A percentile compares a stretch with the other conserved stretches of the same genome.
Conservation (phyloP, 2,113 vertebrate genomes). For the Myotis davidii region DNA sequence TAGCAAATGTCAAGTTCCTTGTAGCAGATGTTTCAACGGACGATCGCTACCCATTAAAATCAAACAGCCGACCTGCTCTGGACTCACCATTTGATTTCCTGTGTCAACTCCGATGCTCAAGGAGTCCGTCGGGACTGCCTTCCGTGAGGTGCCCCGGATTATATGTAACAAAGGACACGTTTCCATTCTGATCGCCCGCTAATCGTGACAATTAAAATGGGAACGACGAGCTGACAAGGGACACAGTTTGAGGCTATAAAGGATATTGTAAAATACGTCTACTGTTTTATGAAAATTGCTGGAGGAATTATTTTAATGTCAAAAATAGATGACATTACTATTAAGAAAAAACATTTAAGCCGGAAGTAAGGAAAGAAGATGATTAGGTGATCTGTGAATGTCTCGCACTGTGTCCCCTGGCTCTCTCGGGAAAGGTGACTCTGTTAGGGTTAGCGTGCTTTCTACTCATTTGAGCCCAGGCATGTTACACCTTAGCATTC, state of each 20-base stretch:
- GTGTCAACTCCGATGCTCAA: conserved; percentile 42
- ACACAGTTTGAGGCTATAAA: neutral
- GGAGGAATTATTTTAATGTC: neutral
- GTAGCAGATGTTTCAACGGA: conserved; percentile 81
- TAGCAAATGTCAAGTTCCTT: conserved; percentile 85
- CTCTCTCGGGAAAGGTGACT: neutral
- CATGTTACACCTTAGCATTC: neutral
- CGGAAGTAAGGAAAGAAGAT: neutral
- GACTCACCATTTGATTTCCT: conserved; percentile 72
- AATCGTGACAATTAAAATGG: neutral
- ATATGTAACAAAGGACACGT: neutral
- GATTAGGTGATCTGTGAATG: neutral
- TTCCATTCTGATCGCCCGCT: neutral
- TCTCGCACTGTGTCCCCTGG: neutral
- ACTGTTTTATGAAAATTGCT: accelerated
- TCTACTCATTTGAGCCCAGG: neutral
- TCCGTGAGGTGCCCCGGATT: neutral
- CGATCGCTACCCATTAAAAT: conserved; percentile 77
- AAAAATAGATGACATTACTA: neutral
- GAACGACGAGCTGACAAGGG: conserved; percentile 43
- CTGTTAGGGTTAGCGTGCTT: neutral
- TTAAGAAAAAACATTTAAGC: neutral
- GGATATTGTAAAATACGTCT: neutral
- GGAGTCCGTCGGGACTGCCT: neutral
- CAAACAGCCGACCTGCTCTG: conserved; percentile 70